phyloP scores from a whole-genome alignment of 2,113 vertebrate genomes.

The Cebus imitator region DNA sequence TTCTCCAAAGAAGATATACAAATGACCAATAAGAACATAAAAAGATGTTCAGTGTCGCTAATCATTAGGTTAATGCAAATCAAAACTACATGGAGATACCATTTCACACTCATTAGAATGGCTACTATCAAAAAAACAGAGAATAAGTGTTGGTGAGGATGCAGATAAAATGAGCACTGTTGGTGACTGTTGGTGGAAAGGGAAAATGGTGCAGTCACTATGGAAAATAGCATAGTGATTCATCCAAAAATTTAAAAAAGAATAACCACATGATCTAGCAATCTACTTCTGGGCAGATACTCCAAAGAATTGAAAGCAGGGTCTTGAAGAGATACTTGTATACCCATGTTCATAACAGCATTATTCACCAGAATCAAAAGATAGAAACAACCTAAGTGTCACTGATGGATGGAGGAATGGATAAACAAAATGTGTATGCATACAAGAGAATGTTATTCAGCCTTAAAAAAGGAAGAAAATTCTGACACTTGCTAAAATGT shows the following conservation, averaged over 20 bases:
- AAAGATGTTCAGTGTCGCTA: neutral
- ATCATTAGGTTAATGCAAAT: neutral
- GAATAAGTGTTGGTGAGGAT: neutral
- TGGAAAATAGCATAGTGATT: neutral
- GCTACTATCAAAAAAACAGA: neutral
- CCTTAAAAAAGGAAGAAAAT: neutral
- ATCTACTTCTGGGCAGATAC: neutral
- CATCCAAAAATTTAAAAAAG: neutral
- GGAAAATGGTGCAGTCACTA: neutral
- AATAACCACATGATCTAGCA: neutral
- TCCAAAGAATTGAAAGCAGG: neutral
- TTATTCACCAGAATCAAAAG: neutral
- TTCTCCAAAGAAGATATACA: neutral
- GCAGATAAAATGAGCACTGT: neutral
- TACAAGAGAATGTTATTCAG: neutral
- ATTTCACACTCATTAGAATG: neutral
- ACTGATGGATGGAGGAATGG: neutral
- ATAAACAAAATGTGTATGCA: neutral
- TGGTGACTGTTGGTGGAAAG: neutral
- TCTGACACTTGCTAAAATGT: neutral
- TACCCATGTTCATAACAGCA: neutral
- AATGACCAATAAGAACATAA: neutral
- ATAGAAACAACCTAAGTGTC: neutral
- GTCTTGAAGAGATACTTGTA: neutral
- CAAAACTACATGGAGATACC: neutral